Conservation (phyloP, 2,888 invertebrate genomes). For the Troglohyphantes excavatus region DNA sequence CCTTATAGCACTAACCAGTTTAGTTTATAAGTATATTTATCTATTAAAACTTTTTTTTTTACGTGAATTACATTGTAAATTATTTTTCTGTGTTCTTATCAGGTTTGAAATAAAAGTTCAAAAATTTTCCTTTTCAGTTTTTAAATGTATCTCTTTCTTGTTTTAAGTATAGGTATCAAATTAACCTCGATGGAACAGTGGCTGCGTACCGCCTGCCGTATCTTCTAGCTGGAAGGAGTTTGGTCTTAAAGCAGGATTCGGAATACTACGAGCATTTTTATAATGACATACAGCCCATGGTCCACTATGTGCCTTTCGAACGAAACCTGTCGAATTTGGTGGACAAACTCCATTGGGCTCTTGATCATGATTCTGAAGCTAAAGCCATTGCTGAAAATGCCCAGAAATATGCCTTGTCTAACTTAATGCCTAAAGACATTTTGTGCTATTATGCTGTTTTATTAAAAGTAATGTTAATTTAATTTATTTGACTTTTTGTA, state of each 20-base stretch:
- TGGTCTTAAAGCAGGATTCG: conserved; percentile 95
- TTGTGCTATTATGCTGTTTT: conserved; percentile 90
- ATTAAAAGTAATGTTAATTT: conserved; percentile 66
- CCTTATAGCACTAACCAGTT: no score
- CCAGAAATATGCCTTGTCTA: conserved; percentile 88
- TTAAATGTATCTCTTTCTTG: conserved; percentile 3
- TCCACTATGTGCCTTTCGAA: conserved; percentile 92
- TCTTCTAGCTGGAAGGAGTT: conserved; percentile 92
- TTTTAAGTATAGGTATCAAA: conserved; percentile 94
- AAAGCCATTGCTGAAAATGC: conserved; percentile 87
- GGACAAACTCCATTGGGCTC: conserved; percentile 90
- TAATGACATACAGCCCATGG: conserved; percentile 87
- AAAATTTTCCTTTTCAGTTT: not conserved
- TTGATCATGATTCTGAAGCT: conserved; percentile 87
- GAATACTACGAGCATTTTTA: conserved; percentile 98
- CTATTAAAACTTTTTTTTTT: no score
- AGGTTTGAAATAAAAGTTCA: no score
- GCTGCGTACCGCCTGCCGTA: conserved; percentile 97
- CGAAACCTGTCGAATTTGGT: conserved; percentile 91
- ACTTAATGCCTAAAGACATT: conserved; percentile 91
- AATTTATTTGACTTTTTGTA: not conserved
- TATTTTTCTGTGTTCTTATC: no score
- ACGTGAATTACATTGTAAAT: no score
- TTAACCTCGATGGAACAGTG: conserved; percentile 97
- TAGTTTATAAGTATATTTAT: no score